Conservation (phyloP, 1,140 invertebrate species). For the Pseudomyrmex flavicornis region DNA sequence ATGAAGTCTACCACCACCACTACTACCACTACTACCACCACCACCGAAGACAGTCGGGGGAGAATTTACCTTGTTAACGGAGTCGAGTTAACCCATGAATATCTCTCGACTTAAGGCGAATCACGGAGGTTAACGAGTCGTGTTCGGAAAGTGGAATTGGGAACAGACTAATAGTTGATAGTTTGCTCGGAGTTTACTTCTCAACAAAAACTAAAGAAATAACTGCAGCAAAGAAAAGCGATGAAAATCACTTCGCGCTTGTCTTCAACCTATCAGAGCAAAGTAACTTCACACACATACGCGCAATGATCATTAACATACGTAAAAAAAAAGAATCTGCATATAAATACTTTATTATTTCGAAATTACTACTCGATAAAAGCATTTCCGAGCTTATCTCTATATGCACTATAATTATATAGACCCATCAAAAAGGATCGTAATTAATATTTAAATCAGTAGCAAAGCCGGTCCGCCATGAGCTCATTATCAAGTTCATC, state of each 20-base stretch:
- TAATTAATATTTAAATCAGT: slow-evolving; percentile 38
- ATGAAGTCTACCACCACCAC: slow-evolving; percentile 45
- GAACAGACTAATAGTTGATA: not conserved
- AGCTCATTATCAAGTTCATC: slow-evolving; percentile 28
- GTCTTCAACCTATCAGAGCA: too few relatives aligned
- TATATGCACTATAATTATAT: not conserved
- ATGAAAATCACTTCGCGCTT: too few relatives aligned
- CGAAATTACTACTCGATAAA: not conserved
- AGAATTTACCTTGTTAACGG: slow-evolving; percentile 56
- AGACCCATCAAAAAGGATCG: not conserved
- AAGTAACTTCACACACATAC: too few relatives aligned
- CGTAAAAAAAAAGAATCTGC: not conserved
- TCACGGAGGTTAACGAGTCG: not conserved
- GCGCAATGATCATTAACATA: not conserved
- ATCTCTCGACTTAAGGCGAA: slow-evolving; percentile 14
- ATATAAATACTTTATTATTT: too few relatives aligned
- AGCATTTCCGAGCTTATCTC: not conserved
- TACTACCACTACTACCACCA: too few relatives aligned
- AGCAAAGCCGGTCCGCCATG: not conserved
- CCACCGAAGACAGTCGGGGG: slow-evolving; percentile 20
- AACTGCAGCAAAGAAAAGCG: not conserved
- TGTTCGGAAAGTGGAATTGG: not conserved
- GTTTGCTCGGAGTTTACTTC: not conserved
- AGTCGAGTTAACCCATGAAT: slow-evolving; percentile 43
- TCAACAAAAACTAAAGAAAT: not conserved